Conservation (phyloP, 2,113 vertebrate genomes). For the Carettochelys insculpta region DNA sequence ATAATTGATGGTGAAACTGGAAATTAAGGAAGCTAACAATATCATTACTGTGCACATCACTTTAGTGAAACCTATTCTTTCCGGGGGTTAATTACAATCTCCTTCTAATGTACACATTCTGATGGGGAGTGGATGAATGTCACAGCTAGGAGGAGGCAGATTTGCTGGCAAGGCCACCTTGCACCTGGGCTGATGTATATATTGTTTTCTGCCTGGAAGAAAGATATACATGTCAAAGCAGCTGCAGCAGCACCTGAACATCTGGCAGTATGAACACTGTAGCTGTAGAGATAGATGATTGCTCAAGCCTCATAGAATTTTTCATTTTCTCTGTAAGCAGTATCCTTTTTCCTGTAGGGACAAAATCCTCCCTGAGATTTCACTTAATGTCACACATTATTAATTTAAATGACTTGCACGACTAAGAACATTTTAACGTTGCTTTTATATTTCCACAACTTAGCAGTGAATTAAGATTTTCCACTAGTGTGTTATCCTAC, state of each 20-base stretch:
- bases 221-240: slow-evolving; percentile 54
- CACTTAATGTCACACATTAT: slow-evolving; percentile 23
- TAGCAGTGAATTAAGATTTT: slow-evolving; percentile 33
- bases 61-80: slow-evolving; percentile 70
- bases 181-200: slow-evolving; percentile 67
- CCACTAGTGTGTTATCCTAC: not conserved
- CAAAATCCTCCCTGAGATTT: slow-evolving; percentile 31
- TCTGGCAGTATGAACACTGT: slow-evolving; percentile 43
- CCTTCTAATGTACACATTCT: slow-evolving; percentile 56
- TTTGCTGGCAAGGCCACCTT: slow-evolving; percentile 63
- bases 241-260: slow-evolving; percentile 57
- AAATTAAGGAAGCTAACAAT: slow-evolving; percentile 79
- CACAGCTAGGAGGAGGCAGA: slow-evolving; percentile 40
- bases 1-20: slow-evolving; percentile 84
- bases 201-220: slow-evolving; percentile 52
- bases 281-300: slow-evolving; percentile 39
- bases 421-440: slow-evolving; percentile 38
- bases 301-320: slow-evolving; percentile 40
- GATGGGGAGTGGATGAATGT: slow-evolving; percentile 58
- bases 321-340: slow-evolving; percentile 56
- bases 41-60: slow-evolving; percentile 76
- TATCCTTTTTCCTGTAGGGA: slow-evolving; percentile 38
- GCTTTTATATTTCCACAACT: slow-evolving; percentile 2
- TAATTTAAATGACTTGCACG: slow-evolving; percentile 42
- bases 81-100: slow-evolving; percentile 75